Percentiles rank a stretch among this genome's conserved stretches.
Evolutionary conservation across 2,888 invertebrate species (phyloP).

Genomic region (Chironomus riparius): DNA sequence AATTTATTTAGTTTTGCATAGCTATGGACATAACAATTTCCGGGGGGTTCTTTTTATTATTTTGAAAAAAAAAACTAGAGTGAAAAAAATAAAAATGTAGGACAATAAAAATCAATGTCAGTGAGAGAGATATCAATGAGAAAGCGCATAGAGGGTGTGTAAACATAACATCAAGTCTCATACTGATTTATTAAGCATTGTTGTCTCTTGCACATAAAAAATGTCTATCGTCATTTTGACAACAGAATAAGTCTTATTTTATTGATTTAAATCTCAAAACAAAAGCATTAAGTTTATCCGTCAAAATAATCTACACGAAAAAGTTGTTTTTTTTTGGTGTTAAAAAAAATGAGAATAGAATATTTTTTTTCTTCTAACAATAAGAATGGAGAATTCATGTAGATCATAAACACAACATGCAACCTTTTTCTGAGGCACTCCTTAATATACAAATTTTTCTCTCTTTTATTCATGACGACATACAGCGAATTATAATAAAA

Average conservation of each 20-base stretch:
- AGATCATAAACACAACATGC: constrained; percentile 4
- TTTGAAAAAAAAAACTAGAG: background rate
- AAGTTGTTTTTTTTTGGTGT: background rate
- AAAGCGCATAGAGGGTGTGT: background rate
- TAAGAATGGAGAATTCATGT: background rate
- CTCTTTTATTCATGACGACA: constrained; percentile 8
- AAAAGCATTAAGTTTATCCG: background rate
- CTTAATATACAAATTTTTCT: constrained; percentile 4
- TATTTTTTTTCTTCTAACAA: background rate
- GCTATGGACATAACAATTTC: too few species aligned
- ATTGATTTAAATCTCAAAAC: background rate
- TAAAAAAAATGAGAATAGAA: background rate
- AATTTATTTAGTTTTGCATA: too few species aligned
- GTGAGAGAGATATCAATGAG: background rate
- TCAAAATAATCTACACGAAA: background rate
- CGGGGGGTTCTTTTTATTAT: too few species aligned
- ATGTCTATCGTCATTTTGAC: constrained; percentile 4
- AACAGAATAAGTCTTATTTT: too few species aligned
- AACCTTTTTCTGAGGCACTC: background rate
- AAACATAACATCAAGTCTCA: background rate
- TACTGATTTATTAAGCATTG: background rate
- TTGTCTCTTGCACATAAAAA: background rate
- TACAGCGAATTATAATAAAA: background rate
- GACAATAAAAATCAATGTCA: background rate
- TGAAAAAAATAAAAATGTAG: background rate